Evolutionary conservation across 2,113 vertebrate species (phyloP), one percentile per base, ranked within the genome.

Genomic region (Rhinopomastus cyanomelas): DNA sequence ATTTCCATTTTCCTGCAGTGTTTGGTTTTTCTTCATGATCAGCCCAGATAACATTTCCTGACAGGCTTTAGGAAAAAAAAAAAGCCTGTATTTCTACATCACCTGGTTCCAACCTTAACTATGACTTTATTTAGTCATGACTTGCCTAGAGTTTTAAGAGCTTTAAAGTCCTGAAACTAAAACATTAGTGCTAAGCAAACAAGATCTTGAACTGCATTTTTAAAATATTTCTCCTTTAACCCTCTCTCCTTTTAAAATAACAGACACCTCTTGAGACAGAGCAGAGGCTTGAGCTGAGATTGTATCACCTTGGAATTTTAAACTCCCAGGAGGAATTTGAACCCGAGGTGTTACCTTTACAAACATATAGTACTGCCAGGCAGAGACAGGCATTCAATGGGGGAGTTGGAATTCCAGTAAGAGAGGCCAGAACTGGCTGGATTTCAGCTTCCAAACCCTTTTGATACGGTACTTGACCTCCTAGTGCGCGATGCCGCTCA

Each of bases 281-380:
- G 74, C 90, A 95, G 94, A 81, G 55, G 19, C 67, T 92, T 92
- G 26, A 68, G 42, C 46, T 85, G 51, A 84, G 62, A 88, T 46
- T 85, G 25, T 87, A 73, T 87, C 32, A 46, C 79, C 17, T n/a
- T 69, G 95, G 94, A 88, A 95, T 95, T 95, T 92, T 87, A 85
- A 94, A 84, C 93, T 94, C 84, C 84, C 55, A 10, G 36, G 25
- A 93, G 84, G 92, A 93, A 94, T 96, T 93, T 93, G 94, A 95
- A 87, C 89, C 30, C 4, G 0, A 78, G 48, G 61, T 90, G 77
- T 79, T 87, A 68, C 44, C 17, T 88, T 90, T 90, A 88, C 42
- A 62, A 61, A 78, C 34, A 48, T 9, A 18, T 26, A 44, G 39
- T n/a, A 81, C 46, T 88, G 74, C 92, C 89, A 93, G 78, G 84